These are phyloP conservation scores for Acomys russatus DNA, from an alignment of 2,797 vertebrate genomes.

Conservation along the genomic window DNA sequence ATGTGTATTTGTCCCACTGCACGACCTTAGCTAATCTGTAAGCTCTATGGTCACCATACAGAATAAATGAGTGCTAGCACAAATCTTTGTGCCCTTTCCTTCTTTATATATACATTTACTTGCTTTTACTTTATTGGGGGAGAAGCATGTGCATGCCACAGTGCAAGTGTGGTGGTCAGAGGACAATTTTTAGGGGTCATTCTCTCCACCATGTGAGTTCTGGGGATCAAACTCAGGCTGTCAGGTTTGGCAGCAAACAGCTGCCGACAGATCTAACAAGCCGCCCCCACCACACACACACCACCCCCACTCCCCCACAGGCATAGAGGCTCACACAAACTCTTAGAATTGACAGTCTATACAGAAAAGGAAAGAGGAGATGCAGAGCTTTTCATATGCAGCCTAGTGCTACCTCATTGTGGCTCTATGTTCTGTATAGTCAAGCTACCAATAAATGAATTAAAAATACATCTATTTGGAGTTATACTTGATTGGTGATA, in stretches of 20 bases:
- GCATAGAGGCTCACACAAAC: constrained; percentile 26
- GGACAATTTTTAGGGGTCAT: neutral
- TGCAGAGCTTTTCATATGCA: neutral
- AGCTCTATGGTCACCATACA: constrained; percentile 51
- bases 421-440: constrained; percentile 2
- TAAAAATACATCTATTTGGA: constrained; percentile 31
- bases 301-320: neutral
- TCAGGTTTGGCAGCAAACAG: neutral
- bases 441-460: neutral
- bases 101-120: neutral
- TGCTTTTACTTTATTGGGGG: neutral
- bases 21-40: constrained; percentile 29
- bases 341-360: constrained; percentile 26
- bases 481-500: neutral
- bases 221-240: neutral
- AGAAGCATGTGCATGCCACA: neutral
- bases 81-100: constrained; percentile 24
- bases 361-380: constrained; percentile 9
- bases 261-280: neutral
- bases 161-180: neutral
- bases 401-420: neutral
- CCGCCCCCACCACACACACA: neutral
- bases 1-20: constrained; percentile 49
- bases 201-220: neutral
- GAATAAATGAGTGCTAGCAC: constrained; percentile 28